Conservation (phyloP, 2,888 invertebrate genomes). For the Timema cristinae region DNA sequence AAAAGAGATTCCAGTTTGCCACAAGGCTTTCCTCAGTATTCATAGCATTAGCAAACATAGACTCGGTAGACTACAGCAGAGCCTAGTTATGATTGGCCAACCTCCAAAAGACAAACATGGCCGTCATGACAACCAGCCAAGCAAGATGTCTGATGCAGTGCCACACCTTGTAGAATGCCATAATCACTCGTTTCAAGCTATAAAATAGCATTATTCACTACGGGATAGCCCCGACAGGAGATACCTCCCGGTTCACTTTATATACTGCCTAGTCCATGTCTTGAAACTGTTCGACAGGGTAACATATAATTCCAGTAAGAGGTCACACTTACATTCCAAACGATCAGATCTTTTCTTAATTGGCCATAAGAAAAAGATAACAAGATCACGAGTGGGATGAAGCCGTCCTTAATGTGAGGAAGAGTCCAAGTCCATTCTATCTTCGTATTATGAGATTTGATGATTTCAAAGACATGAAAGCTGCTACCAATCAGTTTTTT, state of each 20-base stretch:
- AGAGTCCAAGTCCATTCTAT: background rate
- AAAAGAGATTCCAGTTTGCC: background rate
- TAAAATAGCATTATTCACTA: constrained; percentile 2
- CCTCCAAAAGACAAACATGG: background rate
- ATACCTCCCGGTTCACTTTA: background rate
- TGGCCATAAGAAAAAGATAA: background rate
- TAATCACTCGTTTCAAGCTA: background rate
- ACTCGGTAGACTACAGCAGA: background rate
- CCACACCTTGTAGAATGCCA: too few relatives aligned
- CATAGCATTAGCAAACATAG: background rate
- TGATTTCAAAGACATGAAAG: too few relatives aligned
- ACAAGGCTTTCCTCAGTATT: background rate
- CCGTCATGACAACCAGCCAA: background rate
- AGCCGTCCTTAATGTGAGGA: background rate
- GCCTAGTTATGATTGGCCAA: background rate
- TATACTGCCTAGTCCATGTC: too few relatives aligned
- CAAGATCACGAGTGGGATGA: background rate
- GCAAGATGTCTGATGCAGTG: too few relatives aligned
- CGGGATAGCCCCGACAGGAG: background rate
- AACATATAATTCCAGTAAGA: too few relatives aligned
- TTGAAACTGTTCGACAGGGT: too few relatives aligned
- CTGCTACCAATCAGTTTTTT: too few relatives aligned
- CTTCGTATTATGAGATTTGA: background rate
- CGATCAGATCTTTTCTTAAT: background rate
- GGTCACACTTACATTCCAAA: too few relatives aligned